Conservation (phyloP, 2,113 vertebrate species). For the Tetrax tetrax region DNA sequence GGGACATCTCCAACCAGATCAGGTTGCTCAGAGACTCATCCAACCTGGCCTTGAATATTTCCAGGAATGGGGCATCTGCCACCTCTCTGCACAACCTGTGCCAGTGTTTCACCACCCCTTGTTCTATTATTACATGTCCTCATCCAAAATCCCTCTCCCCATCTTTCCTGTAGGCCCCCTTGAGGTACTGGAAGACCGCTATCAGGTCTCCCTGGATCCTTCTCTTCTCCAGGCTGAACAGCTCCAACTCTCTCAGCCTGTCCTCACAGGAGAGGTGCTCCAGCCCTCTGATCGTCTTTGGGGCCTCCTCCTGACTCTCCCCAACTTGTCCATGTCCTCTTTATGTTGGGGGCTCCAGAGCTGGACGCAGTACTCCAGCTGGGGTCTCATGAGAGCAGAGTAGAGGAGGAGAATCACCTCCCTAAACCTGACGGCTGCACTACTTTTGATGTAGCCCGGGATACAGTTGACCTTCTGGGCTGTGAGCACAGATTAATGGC, state of each 20-base stretch:
- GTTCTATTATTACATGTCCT: no score
- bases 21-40: no score
- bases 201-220: no score
- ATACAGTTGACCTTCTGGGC: neutral
- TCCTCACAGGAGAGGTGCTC: rapidly evolving
- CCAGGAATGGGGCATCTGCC: no score
- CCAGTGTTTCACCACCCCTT: no score
- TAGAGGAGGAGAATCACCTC: neutral
- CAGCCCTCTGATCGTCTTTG: neutral
- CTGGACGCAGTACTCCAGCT: neutral
- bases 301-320: rapidly evolving
- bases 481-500: rapidly evolving
- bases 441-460: neutral
- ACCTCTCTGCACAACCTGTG: no score
- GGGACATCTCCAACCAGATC: neutral
- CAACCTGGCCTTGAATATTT: no score
- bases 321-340: neutral
- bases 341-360: neutral
- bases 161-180: no score
- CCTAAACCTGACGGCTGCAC: rapidly evolving
- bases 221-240: neutral
- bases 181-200: no score
- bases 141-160: no score
- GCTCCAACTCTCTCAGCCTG: neutral
- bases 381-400: neutral